phyloP scores from a whole-genome alignment of 2,797 vertebrate species.

The Coccyzus lansbergi region DNA sequence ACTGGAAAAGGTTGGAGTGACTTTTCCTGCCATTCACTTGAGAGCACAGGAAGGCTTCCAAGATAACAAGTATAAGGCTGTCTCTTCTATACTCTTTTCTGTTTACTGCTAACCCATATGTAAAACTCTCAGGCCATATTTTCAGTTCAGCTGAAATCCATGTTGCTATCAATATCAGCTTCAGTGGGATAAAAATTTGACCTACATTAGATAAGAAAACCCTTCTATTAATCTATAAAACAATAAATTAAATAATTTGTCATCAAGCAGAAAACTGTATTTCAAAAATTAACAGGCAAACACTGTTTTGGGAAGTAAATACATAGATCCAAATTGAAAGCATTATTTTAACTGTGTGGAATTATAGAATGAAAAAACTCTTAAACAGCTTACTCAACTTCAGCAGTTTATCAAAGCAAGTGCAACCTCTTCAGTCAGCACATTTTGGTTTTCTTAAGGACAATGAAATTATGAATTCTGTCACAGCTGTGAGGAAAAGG shows the following conservation, averaged over 20 bases:
- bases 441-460: constrained; percentile 16
- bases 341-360: neutral
- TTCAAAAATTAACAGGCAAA: neutral
- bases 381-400: constrained; percentile 40
- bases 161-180: neutral
- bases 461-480: constrained; percentile 33
- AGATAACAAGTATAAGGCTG: neutral
- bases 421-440: constrained; percentile 35
- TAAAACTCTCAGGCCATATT: neutral
- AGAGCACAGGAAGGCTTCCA: neutral
- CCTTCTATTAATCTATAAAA: neutral
- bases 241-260: neutral
- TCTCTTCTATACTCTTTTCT: neutral
- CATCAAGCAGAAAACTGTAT: neutral
- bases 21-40: neutral
- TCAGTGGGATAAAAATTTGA: neutral
- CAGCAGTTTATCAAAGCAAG: constrained; percentile 51
- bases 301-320: neutral
- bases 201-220: neutral
- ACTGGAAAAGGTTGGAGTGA: neutral
- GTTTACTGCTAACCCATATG: neutral
- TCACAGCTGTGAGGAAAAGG: neutral
- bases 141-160: neutral
- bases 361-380: neutral
- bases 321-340: neutral